phyloP scores from a whole-genome alignment of 2,113 vertebrate genomes.

The Nematolebias whitei region DNA sequence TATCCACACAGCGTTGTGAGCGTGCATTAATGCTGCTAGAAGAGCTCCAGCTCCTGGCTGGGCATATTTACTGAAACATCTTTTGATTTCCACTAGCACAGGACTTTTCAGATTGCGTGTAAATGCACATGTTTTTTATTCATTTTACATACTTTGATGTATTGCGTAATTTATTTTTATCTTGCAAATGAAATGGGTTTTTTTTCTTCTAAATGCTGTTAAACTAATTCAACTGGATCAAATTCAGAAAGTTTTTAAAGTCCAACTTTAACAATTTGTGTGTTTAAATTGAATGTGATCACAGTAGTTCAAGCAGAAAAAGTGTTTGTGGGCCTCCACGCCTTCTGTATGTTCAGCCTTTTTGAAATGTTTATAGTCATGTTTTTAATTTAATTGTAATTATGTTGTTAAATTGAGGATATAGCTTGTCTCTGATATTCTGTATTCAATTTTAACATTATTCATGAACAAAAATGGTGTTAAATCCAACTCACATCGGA shows the following conservation, averaged over 20 bases:
- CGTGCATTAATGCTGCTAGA: constrained; percentile 2
- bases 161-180: not conserved
- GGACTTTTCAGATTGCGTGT: not conserved
- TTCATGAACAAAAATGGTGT: not conserved
- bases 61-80: not conserved
- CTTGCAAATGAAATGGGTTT: not conserved
- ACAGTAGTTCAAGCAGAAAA: constrained; percentile 25
- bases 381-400: constrained; percentile 15
- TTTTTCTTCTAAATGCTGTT: constrained; percentile 8
- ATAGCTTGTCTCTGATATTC: constrained; percentile 2
- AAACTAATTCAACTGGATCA: constrained; percentile 18
- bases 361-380: constrained; percentile 4
- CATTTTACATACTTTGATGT: not conserved
- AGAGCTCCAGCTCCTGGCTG: constrained; percentile 5
- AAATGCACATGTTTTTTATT: not conserved
- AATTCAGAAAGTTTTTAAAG: constrained; percentile 9
- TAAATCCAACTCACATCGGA: not conserved
- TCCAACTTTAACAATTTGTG: constrained; percentile 9
- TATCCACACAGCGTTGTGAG: not conserved
- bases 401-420: not conserved
- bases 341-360: constrained; percentile 12
- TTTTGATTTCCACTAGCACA: not conserved
- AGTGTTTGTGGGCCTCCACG: constrained; percentile 54
- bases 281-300: constrained; percentile 17
- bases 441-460: not conserved